Evolutionary conservation across 2,888 invertebrate genomes (phyloP).

Genomic region (Drosophila helvetica): DNA sequence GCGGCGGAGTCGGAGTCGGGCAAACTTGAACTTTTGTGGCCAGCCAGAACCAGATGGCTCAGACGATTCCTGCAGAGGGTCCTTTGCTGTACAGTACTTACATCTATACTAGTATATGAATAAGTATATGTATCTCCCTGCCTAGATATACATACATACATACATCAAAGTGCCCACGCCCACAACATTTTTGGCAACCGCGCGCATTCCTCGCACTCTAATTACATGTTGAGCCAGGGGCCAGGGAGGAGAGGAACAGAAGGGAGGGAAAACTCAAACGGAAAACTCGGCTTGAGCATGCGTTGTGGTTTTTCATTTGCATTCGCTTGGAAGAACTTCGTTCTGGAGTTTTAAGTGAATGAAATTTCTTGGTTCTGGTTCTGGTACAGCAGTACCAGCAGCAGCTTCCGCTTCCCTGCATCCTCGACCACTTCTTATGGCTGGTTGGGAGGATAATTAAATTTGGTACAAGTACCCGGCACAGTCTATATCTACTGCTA

Average conservation of each 20-base stretch:
- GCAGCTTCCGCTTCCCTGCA: slow-evolving; percentile 11
- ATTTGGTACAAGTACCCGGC: slow-evolving; percentile 43
- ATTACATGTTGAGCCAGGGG: slow-evolving; percentile 66
- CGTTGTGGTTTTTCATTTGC: slow-evolving; percentile 77
- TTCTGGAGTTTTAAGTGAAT: slow-evolving; percentile 66
- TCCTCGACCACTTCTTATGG: slow-evolving; percentile 33
- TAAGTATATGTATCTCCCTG: not conserved
- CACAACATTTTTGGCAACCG: slow-evolving; percentile 73
- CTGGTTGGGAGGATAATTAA: slow-evolving; percentile 60
- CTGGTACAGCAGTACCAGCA: not conserved
- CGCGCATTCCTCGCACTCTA: slow-evolving; percentile 71
- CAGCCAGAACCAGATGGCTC: slow-evolving; percentile 54
- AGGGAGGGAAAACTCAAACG: slow-evolving; percentile 48
- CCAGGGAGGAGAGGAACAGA: slow-evolving; percentile 1
- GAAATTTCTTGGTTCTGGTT: slow-evolving; percentile 46
- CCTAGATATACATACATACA: slow-evolving; percentile 19
- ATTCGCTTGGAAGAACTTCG: slow-evolving; percentile 64
- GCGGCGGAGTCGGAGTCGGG: slow-evolving; percentile 36
- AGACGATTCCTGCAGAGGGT: slow-evolving; percentile 45
- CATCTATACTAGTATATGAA: slow-evolving; percentile 28
- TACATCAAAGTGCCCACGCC: slow-evolving; percentile 69
- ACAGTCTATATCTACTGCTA: slow-evolving; percentile 34
- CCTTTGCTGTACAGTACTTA: slow-evolving; percentile 20
- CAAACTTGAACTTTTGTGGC: slow-evolving; percentile 77
- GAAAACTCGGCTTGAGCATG: slow-evolving; percentile 69